These are phyloP conservation scores for Melanostoma scalare DNA, from an alignment of 2,888 invertebrate species.

Conservation along the genomic window DNA sequence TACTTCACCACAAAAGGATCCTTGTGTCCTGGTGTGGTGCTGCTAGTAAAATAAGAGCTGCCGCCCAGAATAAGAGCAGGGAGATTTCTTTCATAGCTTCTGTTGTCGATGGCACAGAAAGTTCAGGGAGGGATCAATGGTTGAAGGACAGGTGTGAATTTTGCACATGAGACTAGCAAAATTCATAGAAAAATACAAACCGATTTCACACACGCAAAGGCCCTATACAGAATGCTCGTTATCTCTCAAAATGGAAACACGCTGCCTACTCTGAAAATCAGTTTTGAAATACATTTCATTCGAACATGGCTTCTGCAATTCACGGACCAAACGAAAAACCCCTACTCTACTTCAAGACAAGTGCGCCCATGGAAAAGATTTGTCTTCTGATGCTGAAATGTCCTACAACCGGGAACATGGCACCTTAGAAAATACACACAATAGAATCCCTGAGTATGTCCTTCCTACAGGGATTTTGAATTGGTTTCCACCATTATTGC, in stretches of 20 bases:
- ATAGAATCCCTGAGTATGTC: slow-evolving; percentile 45
- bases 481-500: slow-evolving; percentile 65
- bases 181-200: too few species aligned
- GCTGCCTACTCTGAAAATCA: too few species aligned
- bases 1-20: slow-evolving; percentile 64
- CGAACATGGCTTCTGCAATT: too few species aligned
- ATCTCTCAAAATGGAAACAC: too few species aligned
- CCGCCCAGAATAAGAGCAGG: slow-evolving; percentile 40
- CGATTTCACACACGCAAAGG: too few species aligned
- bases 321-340: neutral
- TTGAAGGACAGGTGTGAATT: neutral
- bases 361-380: neutral
- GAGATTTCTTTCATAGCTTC: slow-evolving; percentile 56
- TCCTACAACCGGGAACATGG: slow-evolving; percentile 55
- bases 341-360: neutral
- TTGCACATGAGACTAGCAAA: neutral
- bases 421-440: slow-evolving; percentile 61
- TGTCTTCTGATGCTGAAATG: slow-evolving; percentile 30
- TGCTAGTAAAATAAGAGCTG: slow-evolving; percentile 66
- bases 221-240: too few species aligned
- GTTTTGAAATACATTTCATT: too few species aligned
- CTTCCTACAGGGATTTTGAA: slow-evolving; percentile 49
- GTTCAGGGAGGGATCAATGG: slow-evolving; percentile 4
- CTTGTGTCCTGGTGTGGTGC: slow-evolving; percentile 57
- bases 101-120: slow-evolving; percentile 56